These are phyloP conservation scores for Euclidia mi DNA, from an alignment of 2,888 invertebrate genomes.

Conservation along the genomic window DNA sequence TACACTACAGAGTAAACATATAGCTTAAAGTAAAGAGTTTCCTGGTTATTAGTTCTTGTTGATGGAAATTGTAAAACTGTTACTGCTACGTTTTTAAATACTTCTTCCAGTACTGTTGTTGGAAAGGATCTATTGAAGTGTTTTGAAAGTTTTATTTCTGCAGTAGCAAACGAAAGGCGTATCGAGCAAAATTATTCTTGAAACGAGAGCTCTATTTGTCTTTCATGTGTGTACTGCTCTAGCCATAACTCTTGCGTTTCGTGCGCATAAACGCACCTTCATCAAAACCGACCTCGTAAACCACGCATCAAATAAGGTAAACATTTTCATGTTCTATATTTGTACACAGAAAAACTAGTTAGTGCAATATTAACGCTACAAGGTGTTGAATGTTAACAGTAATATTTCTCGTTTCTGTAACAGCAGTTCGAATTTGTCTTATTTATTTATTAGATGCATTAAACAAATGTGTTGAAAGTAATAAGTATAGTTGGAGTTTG, in stretches of 20 bases:
- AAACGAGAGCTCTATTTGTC: conserved; percentile 1
- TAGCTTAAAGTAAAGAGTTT: too few species aligned
- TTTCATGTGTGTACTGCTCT: conserved; percentile 2
- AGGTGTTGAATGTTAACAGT: too few species aligned
- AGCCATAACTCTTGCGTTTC: not conserved
- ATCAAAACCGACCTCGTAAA: conserved; percentile 11
- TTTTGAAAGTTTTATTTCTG: too few species aligned
- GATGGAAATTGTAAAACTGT: too few species aligned
- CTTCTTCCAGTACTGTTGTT: not conserved
- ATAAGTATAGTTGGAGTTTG: too few species aligned
- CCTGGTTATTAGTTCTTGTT: too few species aligned
- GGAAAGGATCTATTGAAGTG: not conserved
- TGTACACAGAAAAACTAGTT: not conserved
- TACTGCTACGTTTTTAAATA: not conserved
- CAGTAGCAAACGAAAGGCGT: not conserved
- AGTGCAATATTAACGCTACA: too few species aligned
- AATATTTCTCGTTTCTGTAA: too few species aligned
- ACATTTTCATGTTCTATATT: conserved; percentile 10
- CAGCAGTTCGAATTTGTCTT: too few species aligned
- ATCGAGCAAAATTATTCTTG: not conserved
- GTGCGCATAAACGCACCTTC: conserved; percentile 6
- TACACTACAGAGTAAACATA: too few species aligned
- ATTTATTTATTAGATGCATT: too few species aligned
- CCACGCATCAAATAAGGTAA: conserved; percentile 1
- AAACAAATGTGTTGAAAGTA: too few species aligned